A percentile compares a stretch with the other conserved stretches of the same genome.
phyloP scores from a whole-genome alignment of 2,888 invertebrate genomes.

The Formica aserva region DNA sequence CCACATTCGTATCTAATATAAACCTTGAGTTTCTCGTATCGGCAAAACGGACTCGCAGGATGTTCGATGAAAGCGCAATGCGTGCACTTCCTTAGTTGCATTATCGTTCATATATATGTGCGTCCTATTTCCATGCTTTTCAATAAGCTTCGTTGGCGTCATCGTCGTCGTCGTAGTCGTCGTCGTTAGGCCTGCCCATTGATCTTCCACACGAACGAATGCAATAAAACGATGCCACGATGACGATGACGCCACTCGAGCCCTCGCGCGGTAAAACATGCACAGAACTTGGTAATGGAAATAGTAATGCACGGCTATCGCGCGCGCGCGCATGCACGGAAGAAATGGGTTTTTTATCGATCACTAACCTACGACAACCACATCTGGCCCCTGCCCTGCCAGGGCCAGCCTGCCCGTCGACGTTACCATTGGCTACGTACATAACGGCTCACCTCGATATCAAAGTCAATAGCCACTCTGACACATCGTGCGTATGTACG shows the following conservation, averaged over 20 bases:
- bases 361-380: slow-evolving; percentile 82
- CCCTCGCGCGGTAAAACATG: slow-evolving; percentile 60
- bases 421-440: slow-evolving; percentile 53
- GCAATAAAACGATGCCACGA: slow-evolving; percentile 71
- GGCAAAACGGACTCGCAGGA: slow-evolving; percentile 17
- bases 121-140: slow-evolving; percentile 66
- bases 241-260: slow-evolving; percentile 68
- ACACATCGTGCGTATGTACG: slow-evolving; percentile 13
- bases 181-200: slow-evolving; percentile 52
- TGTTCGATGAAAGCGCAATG: slow-evolving; percentile 26
- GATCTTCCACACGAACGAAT: slow-evolving; percentile 57
- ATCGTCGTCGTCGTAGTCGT: slow-evolving; percentile 37
- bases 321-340: slow-evolving; percentile 56
- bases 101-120: slow-evolving; percentile 35
- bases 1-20: not conserved
- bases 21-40: slow-evolving; percentile 28
- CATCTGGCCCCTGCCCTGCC: slow-evolving; percentile 73
- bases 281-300: slow-evolving; percentile 65
- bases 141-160: slow-evolving; percentile 60
- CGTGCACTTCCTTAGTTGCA: slow-evolving; percentile 38
- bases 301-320: slow-evolving; percentile 56
- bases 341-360: slow-evolving; percentile 78
- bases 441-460: slow-evolving; percentile 56
- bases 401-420: slow-evolving; percentile 49
- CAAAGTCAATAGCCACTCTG: slow-evolving; percentile 55